Evolutionary conservation across 1,140 invertebrate genomes (phyloP), one percentile per base, ranked within the genome.

Genomic region (Venturia canescens): DNA sequence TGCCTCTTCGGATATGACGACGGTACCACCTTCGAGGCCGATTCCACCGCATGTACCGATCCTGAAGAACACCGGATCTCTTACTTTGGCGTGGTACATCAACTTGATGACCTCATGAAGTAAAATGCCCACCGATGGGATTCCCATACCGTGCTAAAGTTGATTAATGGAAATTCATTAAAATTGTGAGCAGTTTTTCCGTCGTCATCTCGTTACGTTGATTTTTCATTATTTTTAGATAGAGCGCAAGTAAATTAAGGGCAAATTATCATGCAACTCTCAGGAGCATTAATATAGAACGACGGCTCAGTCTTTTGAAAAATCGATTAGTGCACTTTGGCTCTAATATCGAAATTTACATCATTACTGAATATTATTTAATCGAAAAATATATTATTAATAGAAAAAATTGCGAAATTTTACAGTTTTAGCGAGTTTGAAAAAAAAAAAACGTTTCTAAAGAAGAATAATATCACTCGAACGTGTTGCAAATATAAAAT

Each of bases 31-130:
- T 84, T 97, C 96, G 50, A 98, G 91, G 82, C 97, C 97, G 80
- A 99, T 94, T 44, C 98, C 98, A n/a, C 98, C 98, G 85, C 97
- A 97, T 0, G 98, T 99, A 67, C 98, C 98, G 84, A 99, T 95
- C 76, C 98, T 94, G 89, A 99, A 96, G 93, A 99, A 98, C 26
- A 96, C 93, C 0, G 98, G 97, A 89, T 98, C 97, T 60, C 94
- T 95, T 67, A 96, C 96, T 86, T 94, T 95, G 53, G 98, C 97
- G 89, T 98, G 97, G 89, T 98, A 96, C 94, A 99, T 96, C 80
- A 99, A 92, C 90, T 99, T 99, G 86, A 98, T 97, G 18, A 98
- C 92, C 92, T 99, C 98, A 88, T 98, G 97, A 9, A 99, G 93
- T 15, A 99, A 92, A 82, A 99, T 98, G 7, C 96, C 96, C 27